A percentile compares a stretch with the other conserved stretches of the same genome.
Evolutionary conservation across 2,797 vertebrate species (phyloP).

Genomic region (Bovichtus variegatus): DNA sequence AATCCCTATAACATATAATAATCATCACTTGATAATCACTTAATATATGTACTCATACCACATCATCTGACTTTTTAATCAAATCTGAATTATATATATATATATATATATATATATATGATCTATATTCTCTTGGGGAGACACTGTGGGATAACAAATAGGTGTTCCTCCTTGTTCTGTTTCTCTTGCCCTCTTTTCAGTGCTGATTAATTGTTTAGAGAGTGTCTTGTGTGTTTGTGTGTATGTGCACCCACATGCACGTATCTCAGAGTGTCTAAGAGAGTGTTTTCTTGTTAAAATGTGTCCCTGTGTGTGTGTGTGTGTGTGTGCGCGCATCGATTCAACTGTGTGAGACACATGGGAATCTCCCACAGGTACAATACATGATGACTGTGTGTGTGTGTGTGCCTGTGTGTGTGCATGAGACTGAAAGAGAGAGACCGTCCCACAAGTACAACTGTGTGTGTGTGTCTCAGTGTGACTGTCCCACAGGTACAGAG

Average conservation of each 20-base stretch:
- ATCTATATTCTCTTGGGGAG: constrained; percentile 37
- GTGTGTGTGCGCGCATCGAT: constrained; percentile 29
- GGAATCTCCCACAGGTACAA: constrained; percentile 75
- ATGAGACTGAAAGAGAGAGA: constrained; percentile 45
- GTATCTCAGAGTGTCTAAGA: constrained; percentile 24
- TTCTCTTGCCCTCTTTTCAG: constrained; percentile 58
- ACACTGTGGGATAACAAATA: constrained; percentile 48
- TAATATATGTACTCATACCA: no score
- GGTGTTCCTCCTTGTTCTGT: constrained; percentile 32
- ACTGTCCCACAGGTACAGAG: constrained; percentile 79
- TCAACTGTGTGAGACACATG: constrained; percentile 59
- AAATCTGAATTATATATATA: no score
- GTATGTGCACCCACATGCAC: constrained; percentile 30
- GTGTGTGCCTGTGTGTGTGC: constrained; percentile 35
- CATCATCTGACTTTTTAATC: no score
- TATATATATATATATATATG: constrained; percentile 1
- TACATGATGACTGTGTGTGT: constrained; percentile 39
- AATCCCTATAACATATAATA: no score
- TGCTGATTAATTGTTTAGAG: constrained; percentile 76
- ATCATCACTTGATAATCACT: no score
- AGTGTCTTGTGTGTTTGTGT: constrained; percentile 39
- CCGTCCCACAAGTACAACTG: constrained; percentile 71
- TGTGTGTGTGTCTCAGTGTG: constrained; percentile 58
- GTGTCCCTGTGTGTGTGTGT: constrained; percentile 47
- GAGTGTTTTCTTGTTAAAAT: constrained; percentile 47